Base-by-base conservation (phyloP, 1,140 invertebrate genomes). In the Teleopsis dalmanni region DNA sequence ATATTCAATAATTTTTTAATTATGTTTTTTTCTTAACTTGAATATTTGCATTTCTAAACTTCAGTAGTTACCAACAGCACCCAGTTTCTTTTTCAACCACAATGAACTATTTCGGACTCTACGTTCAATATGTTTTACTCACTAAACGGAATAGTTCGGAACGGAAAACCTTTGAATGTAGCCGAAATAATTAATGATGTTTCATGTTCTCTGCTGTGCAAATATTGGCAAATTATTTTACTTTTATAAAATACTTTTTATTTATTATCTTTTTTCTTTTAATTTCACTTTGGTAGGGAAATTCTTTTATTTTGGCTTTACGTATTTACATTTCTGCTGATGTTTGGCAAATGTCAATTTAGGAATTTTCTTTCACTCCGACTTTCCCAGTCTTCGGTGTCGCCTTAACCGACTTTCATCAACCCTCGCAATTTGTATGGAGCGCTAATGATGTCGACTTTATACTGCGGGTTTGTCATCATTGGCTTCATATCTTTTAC, bases 191-290 rank as follows among this genome's bases (percentile, higher is more conserved):
- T 47, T 47, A 47, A 47, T 47, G 45, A 47, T 37, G 33, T 36
- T 25, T 26, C 26, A 31, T n/a, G n/a, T n/a, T n/a, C 34, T 7
- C 7, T 18, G 34, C 10, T 63, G 61, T 64, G 62, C 59, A 65
- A 65, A 65, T 65, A 65, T 65, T 65, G 59, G 62, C 62, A 65
- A 65, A 65, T 65, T 65, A 65, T 62, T 65, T 59, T 65, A 65
- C 22, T 10, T 10, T 36, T 31, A 9, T 31, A 31, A 31, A 7
- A 31, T 31, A n/a, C n/a, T 31, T n/a, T 31, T n/a, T 31, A 9
- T 31, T 31, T n/a, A 31, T n/a, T 31, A 9, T n/a, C 27, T 21
- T 21, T 23, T 31, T 19, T 26, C 19, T 31, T 35, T 18, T 46
- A 35, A 34, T 46, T 46, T 25, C 33, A 23, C 10, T 46, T 23